Percentiles rank a stretch among this genome's conserved stretches.
These are phyloP conservation scores for Dunckerocampus dactyliophorus DNA, from an alignment of 2,113 vertebrate species.

Conservation along the genomic window DNA sequence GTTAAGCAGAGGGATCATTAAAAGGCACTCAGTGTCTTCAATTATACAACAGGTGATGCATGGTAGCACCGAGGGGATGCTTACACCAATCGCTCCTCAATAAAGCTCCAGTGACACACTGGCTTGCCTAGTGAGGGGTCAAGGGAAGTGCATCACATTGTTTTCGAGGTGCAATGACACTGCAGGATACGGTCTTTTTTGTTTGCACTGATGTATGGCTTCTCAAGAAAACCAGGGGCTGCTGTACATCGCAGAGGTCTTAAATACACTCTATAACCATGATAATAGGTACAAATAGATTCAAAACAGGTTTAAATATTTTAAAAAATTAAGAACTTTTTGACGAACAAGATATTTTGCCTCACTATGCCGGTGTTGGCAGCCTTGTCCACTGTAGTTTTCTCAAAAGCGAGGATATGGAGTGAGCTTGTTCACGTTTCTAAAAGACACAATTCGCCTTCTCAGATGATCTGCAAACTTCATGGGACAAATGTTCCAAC, in stretches of 20 bases:
- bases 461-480: too few species aligned
- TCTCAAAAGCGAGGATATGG: too few species aligned
- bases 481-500: too few species aligned
- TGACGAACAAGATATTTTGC: too few species aligned
- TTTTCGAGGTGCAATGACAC: constrained; percentile 14
- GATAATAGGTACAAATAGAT: too few species aligned
- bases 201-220: constrained; percentile 19
- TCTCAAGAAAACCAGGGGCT: neutral
- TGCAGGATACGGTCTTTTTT: constrained; percentile 31
- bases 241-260: neutral
- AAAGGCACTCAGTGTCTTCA: constrained; percentile 57
- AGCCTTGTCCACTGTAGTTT: too few species aligned
- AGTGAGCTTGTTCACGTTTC: too few species aligned
- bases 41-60: constrained; percentile 69
- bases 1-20: constrained; percentile 61
- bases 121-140: constrained; percentile 40
- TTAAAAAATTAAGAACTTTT: too few species aligned
- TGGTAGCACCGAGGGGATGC: constrained; percentile 47
- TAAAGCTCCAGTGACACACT: constrained; percentile 54
- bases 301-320: too few species aligned
- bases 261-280: neutral
- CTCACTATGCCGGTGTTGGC: too few species aligned
- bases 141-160: constrained; percentile 42
- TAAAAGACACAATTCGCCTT: too few species aligned
- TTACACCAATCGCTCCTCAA: constrained; percentile 54